These are phyloP conservation scores for Arge pagana DNA, from an alignment of 2,888 invertebrate species.

Conservation along the genomic window DNA sequence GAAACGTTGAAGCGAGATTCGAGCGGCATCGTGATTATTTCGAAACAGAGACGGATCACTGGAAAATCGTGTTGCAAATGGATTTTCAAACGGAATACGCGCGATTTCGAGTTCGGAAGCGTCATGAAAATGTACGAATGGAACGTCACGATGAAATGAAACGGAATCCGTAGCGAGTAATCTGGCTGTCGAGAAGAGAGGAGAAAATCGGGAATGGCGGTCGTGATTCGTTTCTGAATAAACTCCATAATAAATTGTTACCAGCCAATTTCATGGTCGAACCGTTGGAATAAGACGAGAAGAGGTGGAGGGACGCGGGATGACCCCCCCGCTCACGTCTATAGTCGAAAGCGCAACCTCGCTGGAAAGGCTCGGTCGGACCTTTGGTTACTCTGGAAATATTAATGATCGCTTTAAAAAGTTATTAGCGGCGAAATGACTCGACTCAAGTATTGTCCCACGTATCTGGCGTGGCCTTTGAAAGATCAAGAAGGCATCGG, in stretches of 20 bases:
- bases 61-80: no score
- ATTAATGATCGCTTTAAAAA: constrained; percentile 34
- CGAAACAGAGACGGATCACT: no score
- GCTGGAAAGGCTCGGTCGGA: constrained; percentile 2
- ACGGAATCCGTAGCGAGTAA: no score
- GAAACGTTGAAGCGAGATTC: no score
- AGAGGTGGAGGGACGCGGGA: no score
- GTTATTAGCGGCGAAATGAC: constrained; percentile 32
- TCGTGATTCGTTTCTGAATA: constrained; percentile 14
- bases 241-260: constrained; percentile 10
- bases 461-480: not conserved
- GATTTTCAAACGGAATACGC: no score
- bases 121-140: no score
- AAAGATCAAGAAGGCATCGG: constrained; percentile 4
- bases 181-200: no score
- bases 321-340: not conserved
- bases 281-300: no score
- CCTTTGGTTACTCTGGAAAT: constrained; percentile 19
- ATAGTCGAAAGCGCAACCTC: constrained; percentile 4
- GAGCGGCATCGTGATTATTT: no score
- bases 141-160: no score
- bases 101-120: no score
- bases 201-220: not conserved
- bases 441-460: constrained; percentile 24
- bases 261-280: constrained; percentile 35